These are phyloP conservation scores for Hydrolagus colliei DNA, from an alignment of 2,797 vertebrate species.

Conservation along the genomic window DNA sequence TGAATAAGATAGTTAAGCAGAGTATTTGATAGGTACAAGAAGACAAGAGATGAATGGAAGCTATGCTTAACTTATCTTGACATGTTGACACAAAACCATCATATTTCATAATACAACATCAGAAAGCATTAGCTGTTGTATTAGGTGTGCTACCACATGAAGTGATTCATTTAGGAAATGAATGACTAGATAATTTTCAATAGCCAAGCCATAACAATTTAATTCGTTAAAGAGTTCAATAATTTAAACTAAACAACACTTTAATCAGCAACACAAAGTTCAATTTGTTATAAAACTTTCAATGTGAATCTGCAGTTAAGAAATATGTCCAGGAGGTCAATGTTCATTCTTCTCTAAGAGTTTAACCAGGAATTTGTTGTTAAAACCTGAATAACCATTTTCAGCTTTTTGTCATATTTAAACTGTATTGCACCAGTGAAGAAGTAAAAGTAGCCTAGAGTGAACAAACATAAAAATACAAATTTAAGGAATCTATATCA, in stretches of 20 bases:
- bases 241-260: neutral
- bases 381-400: neutral
- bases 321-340: neutral
- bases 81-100: neutral
- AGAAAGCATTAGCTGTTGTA: neutral
- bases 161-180: neutral
- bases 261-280: neutral
- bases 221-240: neutral
- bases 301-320: too few relatives aligned
- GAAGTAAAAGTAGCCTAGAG: conserved; percentile 37
- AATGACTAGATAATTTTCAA: neutral
- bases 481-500: neutral
- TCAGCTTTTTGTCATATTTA: conserved; percentile 34
- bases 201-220: neutral
- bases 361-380: conserved; percentile 12
- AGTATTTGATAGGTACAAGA: neutral
- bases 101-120: neutral
- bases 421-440: conserved; percentile 34
- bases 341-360: neutral
- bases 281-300: neutral
- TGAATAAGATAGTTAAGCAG: neutral
- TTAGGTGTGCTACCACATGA: neutral
- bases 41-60: neutral
- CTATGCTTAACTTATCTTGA: neutral
- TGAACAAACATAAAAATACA: neutral